These are phyloP conservation scores for Notoglanidium macrostoma DNA, from an alignment of 2,797 vertebrate genomes.

Conservation along the genomic window DNA sequence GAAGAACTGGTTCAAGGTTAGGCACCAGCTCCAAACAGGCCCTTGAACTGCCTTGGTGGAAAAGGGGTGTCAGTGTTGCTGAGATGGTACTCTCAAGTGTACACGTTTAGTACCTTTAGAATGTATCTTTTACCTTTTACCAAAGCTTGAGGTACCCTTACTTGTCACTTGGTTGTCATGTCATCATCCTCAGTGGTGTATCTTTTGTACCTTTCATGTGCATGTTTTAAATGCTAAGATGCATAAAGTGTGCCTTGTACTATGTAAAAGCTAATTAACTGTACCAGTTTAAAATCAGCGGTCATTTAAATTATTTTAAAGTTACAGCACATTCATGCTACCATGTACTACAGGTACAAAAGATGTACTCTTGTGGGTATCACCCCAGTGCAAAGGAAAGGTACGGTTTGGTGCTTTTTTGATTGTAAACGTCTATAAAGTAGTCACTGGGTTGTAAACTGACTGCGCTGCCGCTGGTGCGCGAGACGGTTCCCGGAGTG, in stretches of 20 bases:
- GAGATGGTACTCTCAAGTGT: background rate
- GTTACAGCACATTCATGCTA: background rate
- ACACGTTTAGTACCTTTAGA: background rate
- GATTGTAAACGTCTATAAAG: background rate
- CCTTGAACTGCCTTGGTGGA: too few species aligned
- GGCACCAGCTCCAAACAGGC: too few species aligned
- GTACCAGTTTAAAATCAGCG: background rate
- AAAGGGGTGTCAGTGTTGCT: background rate
- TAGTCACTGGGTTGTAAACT: background rate
- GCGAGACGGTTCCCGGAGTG: background rate
- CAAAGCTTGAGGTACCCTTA: background rate
- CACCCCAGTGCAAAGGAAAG: background rate
- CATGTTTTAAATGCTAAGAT: background rate
- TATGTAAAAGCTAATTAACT: background rate
- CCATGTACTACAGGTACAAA: background rate
- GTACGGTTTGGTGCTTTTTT: background rate
- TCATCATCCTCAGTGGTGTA: background rate
- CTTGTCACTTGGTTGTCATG: background rate
- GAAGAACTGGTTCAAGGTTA: too few species aligned
- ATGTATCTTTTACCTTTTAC: background rate
- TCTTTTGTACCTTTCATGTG: background rate
- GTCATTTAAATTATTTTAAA: background rate
- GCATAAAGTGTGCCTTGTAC: background rate
- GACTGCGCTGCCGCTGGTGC: background rate
- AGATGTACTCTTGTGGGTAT: background rate